Percentiles rank a stretch among this genome's conserved stretches.
Evolutionary conservation across 1,140 invertebrate species (phyloP).

Genomic region (Papilio polytes): DNA sequence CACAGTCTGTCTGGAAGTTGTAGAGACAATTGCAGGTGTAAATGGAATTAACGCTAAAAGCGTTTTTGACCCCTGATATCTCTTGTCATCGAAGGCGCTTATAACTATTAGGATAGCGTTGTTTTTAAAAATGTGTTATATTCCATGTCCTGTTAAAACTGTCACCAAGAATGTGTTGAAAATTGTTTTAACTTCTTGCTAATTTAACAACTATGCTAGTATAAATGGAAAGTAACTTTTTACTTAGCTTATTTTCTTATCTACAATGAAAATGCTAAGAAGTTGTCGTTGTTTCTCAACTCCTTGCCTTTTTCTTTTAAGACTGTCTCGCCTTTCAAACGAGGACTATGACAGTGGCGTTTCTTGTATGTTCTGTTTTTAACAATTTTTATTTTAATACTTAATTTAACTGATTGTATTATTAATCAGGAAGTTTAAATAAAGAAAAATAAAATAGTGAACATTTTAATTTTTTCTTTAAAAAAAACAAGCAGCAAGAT

Average conservation of each 20-base stretch:
- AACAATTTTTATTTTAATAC: neutral
- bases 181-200: neutral
- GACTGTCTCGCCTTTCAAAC: neutral
- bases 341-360: neutral
- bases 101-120: too few species aligned
- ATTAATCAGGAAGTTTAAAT: too few species aligned
- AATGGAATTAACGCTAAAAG: too few species aligned
- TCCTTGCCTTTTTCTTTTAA: neutral
- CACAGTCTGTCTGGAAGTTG: neutral
- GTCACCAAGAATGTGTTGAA: neutral
- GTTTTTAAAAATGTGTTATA: neutral
- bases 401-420: neutral
- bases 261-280: neutral
- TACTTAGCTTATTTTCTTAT: constrained; percentile 16
- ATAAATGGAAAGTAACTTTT: neutral
- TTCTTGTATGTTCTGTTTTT: neutral
- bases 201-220: neutral
- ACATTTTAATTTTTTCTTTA: too few species aligned
- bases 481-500: too few species aligned
- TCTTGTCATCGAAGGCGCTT: neutral
- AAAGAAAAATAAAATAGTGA: too few species aligned
- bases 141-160: neutral
- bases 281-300: constrained; percentile 10
- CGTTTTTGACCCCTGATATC: neutral
- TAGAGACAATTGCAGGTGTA: too few species aligned